Percentiles rank a stretch among this genome's conserved stretches.
These are phyloP conservation scores for Silurus aristotelis DNA, from an alignment of 2,797 vertebrate species.

Conservation along the genomic window DNA sequence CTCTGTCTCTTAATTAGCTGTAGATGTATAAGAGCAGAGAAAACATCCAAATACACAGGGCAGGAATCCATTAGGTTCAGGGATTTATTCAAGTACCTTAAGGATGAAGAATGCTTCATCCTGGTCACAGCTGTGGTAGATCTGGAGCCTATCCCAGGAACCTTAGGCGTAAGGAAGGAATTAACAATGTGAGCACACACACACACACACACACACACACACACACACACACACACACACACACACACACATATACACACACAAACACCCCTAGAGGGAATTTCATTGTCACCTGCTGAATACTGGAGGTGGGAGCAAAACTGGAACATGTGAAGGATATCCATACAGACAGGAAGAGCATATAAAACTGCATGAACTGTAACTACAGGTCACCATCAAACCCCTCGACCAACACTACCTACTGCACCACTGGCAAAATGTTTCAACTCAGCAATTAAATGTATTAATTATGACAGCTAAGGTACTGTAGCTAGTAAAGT, in stretches of 20 bases:
- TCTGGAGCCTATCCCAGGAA: not conserved
- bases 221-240: not conserved
- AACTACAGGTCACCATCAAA: not conserved
- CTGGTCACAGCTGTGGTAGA: not conserved
- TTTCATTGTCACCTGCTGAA: not conserved
- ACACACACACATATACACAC: not conserved
- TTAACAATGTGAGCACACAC: not conserved
- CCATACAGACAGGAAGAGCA: not conserved
- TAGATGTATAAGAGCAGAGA: not conserved
- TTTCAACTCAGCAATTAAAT: not conserved
- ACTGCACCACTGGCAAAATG: not conserved
- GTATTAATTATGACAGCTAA: conserved; percentile 4
- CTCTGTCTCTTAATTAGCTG: not conserved
- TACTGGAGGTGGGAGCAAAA: not conserved
- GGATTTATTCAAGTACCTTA: not conserved
- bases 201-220: not conserved
- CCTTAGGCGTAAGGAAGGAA: not conserved
- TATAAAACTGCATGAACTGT: not conserved
- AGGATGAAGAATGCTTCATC: not conserved
- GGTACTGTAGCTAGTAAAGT: not conserved
- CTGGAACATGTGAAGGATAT: not conserved
- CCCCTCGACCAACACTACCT: not conserved
- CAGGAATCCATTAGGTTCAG: not conserved
- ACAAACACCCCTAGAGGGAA: not conserved
- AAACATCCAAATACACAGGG: not conserved